Evolutionary conservation across 2,113 vertebrate species (phyloP), one percentile per base, ranked within the genome.

Genomic region (Myrmecophaga tridactyla): DNA sequence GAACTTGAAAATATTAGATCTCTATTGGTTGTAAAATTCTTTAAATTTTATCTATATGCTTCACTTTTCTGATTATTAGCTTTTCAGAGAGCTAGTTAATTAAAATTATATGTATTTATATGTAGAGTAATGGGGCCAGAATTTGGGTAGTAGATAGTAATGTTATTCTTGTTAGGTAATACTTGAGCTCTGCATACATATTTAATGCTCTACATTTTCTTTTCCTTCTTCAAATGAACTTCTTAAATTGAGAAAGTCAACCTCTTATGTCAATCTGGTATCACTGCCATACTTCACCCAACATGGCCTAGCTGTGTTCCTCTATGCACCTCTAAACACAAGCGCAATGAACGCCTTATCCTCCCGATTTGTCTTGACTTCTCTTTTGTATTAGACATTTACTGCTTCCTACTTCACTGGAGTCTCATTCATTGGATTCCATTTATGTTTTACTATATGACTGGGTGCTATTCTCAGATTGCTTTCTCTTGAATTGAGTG

Each of bases 291-390:
- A 4, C 4, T 53, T 18, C 13, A 29, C 6, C 36, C n/a, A 46
- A 11, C 12, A 39, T 12, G 4, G 9, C 9, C 3, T 27, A 39
- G 7, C 46, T 62, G 1, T 5, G 7, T 3, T 46, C 34, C 56
- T 9, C 20, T 70, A 7, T 7, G 14, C 6, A 31, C 10, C 53
- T 34, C 14, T 13, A 39, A 25, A 56, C 21, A 46, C 6, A 89
- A 4, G 29, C 20, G 39, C 11, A 9, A 31, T 3, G 3, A 4
- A 25, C 17, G 2, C 3, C 14, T 18, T 12, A 27, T 82, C 34
- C 27, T 36, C 6, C 48, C 23, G n/a, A 11, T 14, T 36, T 70
- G 86, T 89, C 34, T 34, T 36, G 2, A 43, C n/a, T 77, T 81
- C 17, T 18, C 8, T 77, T 72, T 58, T 31, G 43, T 48, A 4